Base-by-base conservation (phyloP, 2,888 invertebrate species). In the Ryuthela nishihirai region DNA sequence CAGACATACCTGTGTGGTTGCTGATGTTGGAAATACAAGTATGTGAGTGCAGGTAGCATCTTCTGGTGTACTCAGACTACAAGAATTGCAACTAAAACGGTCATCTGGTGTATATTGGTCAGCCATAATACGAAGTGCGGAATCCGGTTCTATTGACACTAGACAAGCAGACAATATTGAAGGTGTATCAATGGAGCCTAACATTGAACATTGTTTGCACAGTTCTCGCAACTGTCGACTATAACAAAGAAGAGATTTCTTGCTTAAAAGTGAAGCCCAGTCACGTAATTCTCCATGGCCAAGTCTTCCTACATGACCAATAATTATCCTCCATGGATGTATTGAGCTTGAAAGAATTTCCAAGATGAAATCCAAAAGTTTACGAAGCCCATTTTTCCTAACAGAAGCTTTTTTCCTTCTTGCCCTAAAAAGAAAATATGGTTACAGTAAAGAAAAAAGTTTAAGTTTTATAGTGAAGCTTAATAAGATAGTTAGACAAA, bases 31-130 rank as follows among this genome's bases (percentile, higher is more conserved):
- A 78, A 99, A 98, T 67, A 98, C 98, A 68, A 99, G 82, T 67
- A 99, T 98, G 74, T 99, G 99, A 56, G 98, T 98, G 74, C 91
- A 91, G 50, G 93, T 89, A 63, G 94, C 91, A 77, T 99, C 98
- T 65, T 93, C 84, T 4, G 98, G 98, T 58, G 97, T 97, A 69
- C 89, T 89, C 69, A 98, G 80, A 67, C 88, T 87, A 71, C 88
- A 88, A 75, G 89, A 89, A 54, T 87, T 85, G 67, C 85, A 85
- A 64, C 85, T 85, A 77, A 89, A 90, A 52, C 91, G 80, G 76
- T 92, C 93, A 74, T 93, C 92, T 12, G 91, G 92, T 43, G 92
- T 92, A 77, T 91, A 93, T 35, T 69, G 88, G 78, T 94, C 93
- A 21, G 92, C 88, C 90, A 93, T 90, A 61, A 94, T 82, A 56